Evolutionary conservation across 2,113 vertebrate genomes (phyloP).

Genomic region (Taxidea taxus): DNA sequence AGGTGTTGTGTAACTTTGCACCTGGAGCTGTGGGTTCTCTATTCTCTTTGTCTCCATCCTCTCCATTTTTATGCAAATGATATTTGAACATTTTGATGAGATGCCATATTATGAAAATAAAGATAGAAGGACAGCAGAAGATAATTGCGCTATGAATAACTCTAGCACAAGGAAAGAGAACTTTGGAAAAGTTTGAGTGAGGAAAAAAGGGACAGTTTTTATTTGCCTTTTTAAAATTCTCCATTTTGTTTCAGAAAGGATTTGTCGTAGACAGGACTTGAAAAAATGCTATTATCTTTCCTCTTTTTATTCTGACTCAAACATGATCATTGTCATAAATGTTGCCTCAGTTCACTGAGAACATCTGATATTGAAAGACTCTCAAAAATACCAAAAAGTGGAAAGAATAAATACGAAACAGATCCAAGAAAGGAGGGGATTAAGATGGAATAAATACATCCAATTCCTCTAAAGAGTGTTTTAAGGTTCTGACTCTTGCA

Average conservation of each 20-base stretch:
- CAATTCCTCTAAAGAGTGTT: not conserved
- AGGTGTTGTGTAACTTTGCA: not conserved
- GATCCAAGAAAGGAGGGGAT: not conserved
- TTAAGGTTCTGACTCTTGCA: not conserved
- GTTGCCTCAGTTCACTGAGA: not conserved
- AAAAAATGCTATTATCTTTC: not conserved
- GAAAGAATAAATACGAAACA: not conserved
- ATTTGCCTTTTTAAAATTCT: conserved; percentile 10
- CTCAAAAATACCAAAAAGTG: not conserved
- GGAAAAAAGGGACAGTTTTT: not conserved
- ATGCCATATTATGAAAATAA: not conserved
- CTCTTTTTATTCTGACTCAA: not conserved
- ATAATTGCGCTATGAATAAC: conserved; percentile 12
- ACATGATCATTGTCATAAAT: not conserved
- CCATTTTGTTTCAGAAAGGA: not conserved
- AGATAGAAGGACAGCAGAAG: not conserved
- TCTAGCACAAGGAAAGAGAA: not conserved
- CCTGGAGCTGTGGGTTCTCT: not conserved
- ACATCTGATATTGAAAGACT: not conserved
- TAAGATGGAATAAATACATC: not conserved
- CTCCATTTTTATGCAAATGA: not conserved
- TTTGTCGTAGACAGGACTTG: not conserved
- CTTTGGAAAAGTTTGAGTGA: not conserved
- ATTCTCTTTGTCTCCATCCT: not conserved
- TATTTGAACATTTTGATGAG: not conserved